These are phyloP conservation scores for Conus canariensis DNA, from an alignment of 2,888 invertebrate species.

Conservation along the genomic window DNA sequence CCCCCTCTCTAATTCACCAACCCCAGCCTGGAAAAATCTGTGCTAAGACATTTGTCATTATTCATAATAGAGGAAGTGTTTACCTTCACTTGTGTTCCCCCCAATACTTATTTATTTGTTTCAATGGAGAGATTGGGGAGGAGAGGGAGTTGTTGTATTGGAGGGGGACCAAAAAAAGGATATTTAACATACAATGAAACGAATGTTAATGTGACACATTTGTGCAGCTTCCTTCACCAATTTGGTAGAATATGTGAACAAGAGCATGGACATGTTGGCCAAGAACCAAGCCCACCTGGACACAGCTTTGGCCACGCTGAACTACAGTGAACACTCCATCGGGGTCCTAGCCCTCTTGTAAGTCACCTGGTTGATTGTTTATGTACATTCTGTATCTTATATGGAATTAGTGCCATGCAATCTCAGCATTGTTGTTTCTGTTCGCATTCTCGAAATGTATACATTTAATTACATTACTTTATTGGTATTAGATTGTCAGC, in stretches of 20 bases:
- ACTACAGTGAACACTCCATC: conserved; percentile 93
- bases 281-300: conserved; percentile 92
- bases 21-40: neutral
- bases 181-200: too few species aligned
- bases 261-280: conserved; percentile 88
- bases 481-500: too few species aligned
- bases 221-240: conserved; percentile 78
- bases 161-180: too few species aligned
- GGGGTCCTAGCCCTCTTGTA: conserved; percentile 92
- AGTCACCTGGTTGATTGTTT: conserved; percentile 78
- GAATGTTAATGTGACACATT: neutral
- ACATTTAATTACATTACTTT: too few species aligned
- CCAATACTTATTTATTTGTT: neutral
- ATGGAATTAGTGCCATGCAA: neutral
- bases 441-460: neutral
- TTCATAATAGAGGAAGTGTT: too few species aligned
- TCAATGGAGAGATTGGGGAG: too few species aligned
- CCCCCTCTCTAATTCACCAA: too few species aligned
- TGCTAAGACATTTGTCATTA: neutral
- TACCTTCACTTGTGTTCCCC: neutral
- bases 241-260: conserved; percentile 78
- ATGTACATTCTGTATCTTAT: neutral
- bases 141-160: too few species aligned
- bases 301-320: conserved; percentile 93
- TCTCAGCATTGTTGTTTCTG: neutral